phyloP scores from a whole-genome alignment of 2,113 vertebrate species.

The Gila orcuttii region DNA sequence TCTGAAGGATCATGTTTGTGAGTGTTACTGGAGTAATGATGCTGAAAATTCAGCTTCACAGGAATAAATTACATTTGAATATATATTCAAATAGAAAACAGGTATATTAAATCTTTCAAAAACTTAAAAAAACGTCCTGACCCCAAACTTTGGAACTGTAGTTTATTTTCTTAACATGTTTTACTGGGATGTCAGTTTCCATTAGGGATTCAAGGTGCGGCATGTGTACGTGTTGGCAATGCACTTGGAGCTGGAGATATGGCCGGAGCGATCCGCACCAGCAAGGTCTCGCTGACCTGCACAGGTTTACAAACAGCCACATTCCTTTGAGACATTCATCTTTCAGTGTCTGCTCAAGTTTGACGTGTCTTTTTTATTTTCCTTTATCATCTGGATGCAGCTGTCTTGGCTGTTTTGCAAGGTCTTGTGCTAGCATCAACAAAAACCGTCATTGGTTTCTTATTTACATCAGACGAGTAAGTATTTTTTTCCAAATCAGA shows the following conservation, averaged over 20 bases:
- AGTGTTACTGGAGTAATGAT: neutral
- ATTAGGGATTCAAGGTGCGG: conserved; percentile 79
- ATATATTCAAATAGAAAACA: neutral
- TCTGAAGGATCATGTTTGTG: neutral
- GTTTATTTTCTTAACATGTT: neutral
- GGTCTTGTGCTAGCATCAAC: conserved; percentile 71
- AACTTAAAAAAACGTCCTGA: too few relatives aligned
- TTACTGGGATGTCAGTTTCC: conserved; percentile 75
- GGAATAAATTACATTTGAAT: neutral
- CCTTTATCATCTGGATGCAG: conserved; percentile 65
- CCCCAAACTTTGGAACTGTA: neutral
- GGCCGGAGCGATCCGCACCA: conserved; percentile 73
- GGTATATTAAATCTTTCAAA: too few relatives aligned
- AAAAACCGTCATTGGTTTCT: conserved; percentile 79
- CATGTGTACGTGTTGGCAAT: conserved; percentile 83
- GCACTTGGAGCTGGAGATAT: conserved; percentile 82
- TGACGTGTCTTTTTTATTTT: neutral
- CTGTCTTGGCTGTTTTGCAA: conserved; percentile 70
- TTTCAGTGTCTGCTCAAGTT: neutral
- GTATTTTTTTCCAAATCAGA: conserved; percentile 38
- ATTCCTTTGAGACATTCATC: neutral
- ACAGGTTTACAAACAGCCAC: conserved; percentile 68
- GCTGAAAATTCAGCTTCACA: neutral
- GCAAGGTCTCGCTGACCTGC: conserved; percentile 75
- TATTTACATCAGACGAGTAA: conserved; percentile 86